Evolutionary conservation across 2,797 vertebrate genomes (phyloP).

Genomic region (Morus bassanus): DNA sequence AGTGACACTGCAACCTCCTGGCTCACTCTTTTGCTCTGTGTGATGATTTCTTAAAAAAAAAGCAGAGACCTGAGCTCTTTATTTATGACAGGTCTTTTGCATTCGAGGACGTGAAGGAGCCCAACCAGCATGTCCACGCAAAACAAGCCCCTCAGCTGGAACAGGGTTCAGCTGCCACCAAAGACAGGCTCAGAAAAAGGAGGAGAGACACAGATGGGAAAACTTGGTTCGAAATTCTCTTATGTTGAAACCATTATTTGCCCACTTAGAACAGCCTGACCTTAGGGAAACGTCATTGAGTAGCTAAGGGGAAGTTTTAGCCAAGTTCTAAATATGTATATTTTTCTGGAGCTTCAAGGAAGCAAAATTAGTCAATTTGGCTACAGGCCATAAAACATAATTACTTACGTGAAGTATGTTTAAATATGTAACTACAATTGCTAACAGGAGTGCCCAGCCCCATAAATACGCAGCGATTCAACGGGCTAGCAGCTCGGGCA

Average conservation of each 20-base stretch:
- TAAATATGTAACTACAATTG: slow-evolving; percentile 69
- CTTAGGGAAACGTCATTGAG: neutral
- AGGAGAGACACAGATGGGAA: neutral
- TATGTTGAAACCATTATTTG: neutral
- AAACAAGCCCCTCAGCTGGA: neutral
- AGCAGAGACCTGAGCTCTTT: neutral
- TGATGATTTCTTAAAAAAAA: neutral
- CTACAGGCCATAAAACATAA: slow-evolving; percentile 65
- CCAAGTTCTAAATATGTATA: slow-evolving; percentile 49
- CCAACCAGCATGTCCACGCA: accelerated
- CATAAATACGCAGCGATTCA: neutral
- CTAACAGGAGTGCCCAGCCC: slow-evolving; percentile 38
- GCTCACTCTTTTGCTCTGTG: neutral
- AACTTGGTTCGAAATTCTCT: neutral
- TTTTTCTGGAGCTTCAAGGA: slow-evolving; percentile 62
- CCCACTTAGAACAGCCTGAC: neutral
- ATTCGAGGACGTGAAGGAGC: neutral
- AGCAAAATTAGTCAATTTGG: slow-evolving; percentile 67
- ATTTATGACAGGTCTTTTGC: neutral
- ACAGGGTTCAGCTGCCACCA: neutral
- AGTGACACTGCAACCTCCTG: neutral
- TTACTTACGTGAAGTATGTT: slow-evolving; percentile 65
- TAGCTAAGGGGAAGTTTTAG: slow-evolving; percentile 48
- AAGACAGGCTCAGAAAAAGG: neutral
- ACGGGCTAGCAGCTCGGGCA: slow-evolving; percentile 30